Conservation (phyloP, 2,888 invertebrate species). For the Apodemia hepburni region DNA sequence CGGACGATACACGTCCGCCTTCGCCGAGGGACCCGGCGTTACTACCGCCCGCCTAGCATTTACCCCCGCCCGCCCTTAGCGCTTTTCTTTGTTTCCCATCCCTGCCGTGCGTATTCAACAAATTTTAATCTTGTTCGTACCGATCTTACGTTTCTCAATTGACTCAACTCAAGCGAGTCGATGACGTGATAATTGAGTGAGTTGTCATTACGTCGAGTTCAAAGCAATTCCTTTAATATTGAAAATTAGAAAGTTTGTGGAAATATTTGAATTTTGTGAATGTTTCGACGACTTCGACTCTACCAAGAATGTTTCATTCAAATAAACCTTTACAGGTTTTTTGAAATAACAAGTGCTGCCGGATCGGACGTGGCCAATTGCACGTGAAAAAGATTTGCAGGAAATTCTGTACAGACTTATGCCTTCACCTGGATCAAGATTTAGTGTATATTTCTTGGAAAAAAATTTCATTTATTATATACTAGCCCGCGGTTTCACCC, state of each 20-base stretch:
- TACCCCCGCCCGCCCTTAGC: constrained; percentile 66
- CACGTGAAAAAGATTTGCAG: too few relatives aligned
- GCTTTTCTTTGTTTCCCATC: constrained; percentile 74
- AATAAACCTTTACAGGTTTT: too few relatives aligned
- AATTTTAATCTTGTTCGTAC: constrained; percentile 51
- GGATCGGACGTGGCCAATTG: too few relatives aligned
- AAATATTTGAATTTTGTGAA: not conserved
- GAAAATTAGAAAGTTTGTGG: not conserved
- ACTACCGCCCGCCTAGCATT: constrained; percentile 56
- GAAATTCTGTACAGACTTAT: too few relatives aligned
- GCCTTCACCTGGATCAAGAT: too few relatives aligned
- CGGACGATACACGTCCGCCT: constrained; percentile 39
- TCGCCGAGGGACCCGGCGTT: constrained; percentile 55
- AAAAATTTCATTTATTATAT: too few relatives aligned
- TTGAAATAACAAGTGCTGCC: too few relatives aligned
- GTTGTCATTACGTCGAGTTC: constrained; percentile 27
- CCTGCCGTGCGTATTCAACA: constrained; percentile 56
- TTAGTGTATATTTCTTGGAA: too few relatives aligned
- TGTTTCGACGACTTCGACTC: too few relatives aligned
- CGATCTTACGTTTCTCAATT: constrained; percentile 61
- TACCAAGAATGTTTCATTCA: too few relatives aligned
- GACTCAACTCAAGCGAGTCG: constrained; percentile 37
- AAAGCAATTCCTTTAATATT: constrained; percentile 9
- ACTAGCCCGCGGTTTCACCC: too few relatives aligned
- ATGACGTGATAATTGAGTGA: constrained; percentile 35